A percentile compares a stretch with the other conserved stretches of the same genome.
phyloP scores from a whole-genome alignment of 2,113 vertebrate genomes.

The Salvelinus fontinalis region DNA sequence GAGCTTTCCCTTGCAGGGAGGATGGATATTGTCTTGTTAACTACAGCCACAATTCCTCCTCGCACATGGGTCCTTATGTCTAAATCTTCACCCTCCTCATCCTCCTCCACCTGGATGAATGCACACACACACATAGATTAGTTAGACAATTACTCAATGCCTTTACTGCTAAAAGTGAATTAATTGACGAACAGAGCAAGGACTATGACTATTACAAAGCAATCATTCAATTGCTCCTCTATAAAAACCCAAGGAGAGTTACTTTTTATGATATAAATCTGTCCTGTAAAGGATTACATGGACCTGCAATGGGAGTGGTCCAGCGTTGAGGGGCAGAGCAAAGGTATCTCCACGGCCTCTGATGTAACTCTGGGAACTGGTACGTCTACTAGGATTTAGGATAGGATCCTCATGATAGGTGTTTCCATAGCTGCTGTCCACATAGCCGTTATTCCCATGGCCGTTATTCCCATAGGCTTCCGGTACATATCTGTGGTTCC shows the following conservation, averaged over 20 bases:
- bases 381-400: conserved; percentile 49
- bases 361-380: conserved; percentile 29
- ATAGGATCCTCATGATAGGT: conserved; percentile 42
- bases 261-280: background rate
- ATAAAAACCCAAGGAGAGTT: background rate
- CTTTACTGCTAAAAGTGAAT: background rate
- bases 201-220: background rate
- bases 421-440: conserved; percentile 33
- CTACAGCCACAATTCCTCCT: conserved; percentile 47
- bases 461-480: conserved; percentile 34
- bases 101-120: conserved; percentile 61
- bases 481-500: conserved; percentile 35
- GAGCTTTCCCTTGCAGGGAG: conserved; percentile 48
- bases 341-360: conserved; percentile 63
- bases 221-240: background rate
- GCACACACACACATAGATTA: background rate
- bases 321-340: conserved; percentile 63
- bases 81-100: conserved; percentile 72
- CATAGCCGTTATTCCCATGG: conserved; percentile 3
- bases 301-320: conserved; percentile 65
- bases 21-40: conserved; percentile 49
- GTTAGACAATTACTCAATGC: background rate
- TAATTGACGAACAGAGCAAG: background rate
- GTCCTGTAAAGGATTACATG: background rate
- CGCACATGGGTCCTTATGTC: conserved; percentile 56